Evolutionary conservation across 37 sponge, comb jelly and placozoan genomes (phyloP).

Genomic region (Halisarca cf. caerulea): DNA sequence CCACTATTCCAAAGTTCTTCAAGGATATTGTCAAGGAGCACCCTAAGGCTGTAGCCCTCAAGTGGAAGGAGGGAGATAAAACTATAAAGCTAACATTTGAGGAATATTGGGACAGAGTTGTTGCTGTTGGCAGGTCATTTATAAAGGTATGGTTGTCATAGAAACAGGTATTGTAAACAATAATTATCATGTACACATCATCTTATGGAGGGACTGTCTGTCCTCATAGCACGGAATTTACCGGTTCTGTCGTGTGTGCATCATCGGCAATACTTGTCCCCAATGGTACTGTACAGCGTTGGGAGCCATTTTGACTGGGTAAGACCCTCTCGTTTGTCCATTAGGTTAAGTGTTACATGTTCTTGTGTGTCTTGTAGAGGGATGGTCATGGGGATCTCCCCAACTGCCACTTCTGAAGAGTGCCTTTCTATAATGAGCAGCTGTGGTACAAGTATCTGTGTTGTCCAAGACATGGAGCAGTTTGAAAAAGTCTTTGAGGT

Average conservation of each 20-base stretch:
- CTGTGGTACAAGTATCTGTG: constrained; percentile 62
- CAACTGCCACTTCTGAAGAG: constrained; percentile 80
- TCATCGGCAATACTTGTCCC: constrained; percentile 80
- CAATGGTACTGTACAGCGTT: constrained; percentile 74
- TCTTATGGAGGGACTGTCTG: not conserved
- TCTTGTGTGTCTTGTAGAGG: constrained; percentile 53
- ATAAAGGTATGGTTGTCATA: constrained; percentile 6
- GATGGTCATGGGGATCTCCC: constrained; percentile 70
- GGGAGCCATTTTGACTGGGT: constrained; percentile 83
- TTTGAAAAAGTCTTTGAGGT: constrained; percentile 87
- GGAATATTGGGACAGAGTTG: not conserved
- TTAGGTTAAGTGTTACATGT: not conserved
- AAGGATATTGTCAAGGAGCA: not conserved
- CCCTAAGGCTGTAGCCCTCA: not conserved
- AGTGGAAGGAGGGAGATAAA: not conserved
- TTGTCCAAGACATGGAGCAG: constrained; percentile 83
- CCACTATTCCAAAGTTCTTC: constrained; percentile 18
- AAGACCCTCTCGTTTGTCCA: constrained; percentile 3
- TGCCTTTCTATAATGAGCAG: constrained; percentile 62
- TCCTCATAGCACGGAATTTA: constrained; percentile 69
- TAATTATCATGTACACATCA: no score
- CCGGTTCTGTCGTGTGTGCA: constrained; percentile 56
- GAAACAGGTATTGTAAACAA: no score
- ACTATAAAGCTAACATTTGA: not conserved
- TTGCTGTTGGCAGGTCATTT: not conserved